Evolutionary conservation across 2,888 invertebrate species (phyloP), one percentile per base, ranked within the genome.

Genomic region (Thecocarcelia acutangulata): DNA sequence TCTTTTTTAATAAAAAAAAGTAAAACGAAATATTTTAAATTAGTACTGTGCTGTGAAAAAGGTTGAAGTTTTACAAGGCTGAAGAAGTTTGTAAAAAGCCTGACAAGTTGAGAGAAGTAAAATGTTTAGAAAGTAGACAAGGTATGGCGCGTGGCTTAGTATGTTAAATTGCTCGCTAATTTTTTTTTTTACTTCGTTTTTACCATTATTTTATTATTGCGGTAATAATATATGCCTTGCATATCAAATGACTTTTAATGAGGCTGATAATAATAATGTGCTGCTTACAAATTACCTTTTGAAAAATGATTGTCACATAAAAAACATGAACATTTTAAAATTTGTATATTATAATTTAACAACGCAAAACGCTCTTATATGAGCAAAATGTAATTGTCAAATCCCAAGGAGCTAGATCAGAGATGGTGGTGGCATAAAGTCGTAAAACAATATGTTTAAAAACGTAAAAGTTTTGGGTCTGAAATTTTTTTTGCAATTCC

Each of bases 221-320:
- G 33, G 24, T 48, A 66, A 61, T 78, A 75, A 75, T 75, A 78
- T 78, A 82, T 82, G 74, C 48, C 46, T 66, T 54, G 82, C 78
- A 82, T 82, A 82, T 70, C 69, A 82, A 82, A 75, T 75, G 78
- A 56, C 78, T 82, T 70, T 82, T 78, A 78, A 78, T 82, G 82
- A 82, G 78, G 54, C 82, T 82, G 82, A 82, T 78, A 82, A 82
- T 59, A 82, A 77, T 82, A 82, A 78, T 75, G 82, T 70, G 52
- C 63, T 82, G 70, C 70, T 70, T 78, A 75, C 74, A 82, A 82
- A 78, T 82, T 78, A 78, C 78, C 74, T 78, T 78, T 75, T 70
- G 74, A 70, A 48, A 82, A 59, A 78, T 82, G 28, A 66, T 74
- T 82, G 77, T 69, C 77, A 44, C 69, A 69, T 74, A 59, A 61